Evolutionary conservation across 2,113 vertebrate genomes (phyloP), one percentile per base, ranked within the genome.

Genomic region (Thamnophis sirtalis): DNA sequence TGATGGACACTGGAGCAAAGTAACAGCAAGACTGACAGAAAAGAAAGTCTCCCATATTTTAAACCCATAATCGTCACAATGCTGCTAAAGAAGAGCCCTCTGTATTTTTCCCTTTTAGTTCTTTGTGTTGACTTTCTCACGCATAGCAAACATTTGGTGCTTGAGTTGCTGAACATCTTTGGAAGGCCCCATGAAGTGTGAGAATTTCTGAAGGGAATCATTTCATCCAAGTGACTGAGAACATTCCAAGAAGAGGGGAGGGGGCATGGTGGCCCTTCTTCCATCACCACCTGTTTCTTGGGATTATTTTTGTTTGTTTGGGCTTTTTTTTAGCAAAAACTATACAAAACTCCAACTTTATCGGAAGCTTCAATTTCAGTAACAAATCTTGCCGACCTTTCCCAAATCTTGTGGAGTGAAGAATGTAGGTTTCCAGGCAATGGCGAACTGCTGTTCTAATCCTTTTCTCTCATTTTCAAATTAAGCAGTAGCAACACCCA

Each of bases 381-480:
- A 97, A 91, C 48, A 93, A 84, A 93, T 15, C 90, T 53, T 88
- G 11, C 33, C 63, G 88, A 63, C 89, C 92, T 93, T 94, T 68
- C 54, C 91, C 94, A 60, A 56, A 90, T 84, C 86, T 90, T 93
- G 56, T 2, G 3, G 63, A 96, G 54, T 87, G 91, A 92, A 48
- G 95, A 55, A 28, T 43, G 87, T 88, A 91, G 63, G 84, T 92
- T 93, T 92, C 88, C 90, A 95, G 91, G 60, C 90, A 60, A 94
- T 92, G 95, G 22, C 89, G 33, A 95, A 95, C 94, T 95, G 88
- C 84, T 93, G 73, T 91, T 96, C 92, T 84, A 94, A 94, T 80
- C 51, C 91, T 63, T 92, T 56, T 91, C 93, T 95, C 95, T 94
- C 95, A 94, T 94, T 97, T 96, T 94, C 92, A 96, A 97, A 94